phyloP scores from a whole-genome alignment of 2,797 vertebrate species.

The Miichthys miiuy region DNA sequence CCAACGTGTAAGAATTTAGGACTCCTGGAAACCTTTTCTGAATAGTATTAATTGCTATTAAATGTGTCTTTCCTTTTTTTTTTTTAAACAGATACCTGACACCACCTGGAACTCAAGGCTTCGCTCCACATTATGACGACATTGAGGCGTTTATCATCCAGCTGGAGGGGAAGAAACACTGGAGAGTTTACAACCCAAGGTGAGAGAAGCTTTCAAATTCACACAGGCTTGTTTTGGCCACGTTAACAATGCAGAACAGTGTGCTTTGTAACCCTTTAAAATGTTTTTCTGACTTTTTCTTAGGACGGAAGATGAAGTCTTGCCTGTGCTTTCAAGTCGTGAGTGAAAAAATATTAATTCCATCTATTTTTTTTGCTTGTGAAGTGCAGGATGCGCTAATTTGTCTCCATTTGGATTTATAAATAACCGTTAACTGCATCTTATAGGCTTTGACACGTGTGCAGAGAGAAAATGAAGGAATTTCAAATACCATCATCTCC shows the following conservation, averaged over 20 bases:
- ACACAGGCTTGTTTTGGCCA: not conserved
- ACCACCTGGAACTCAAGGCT: conserved; percentile 93
- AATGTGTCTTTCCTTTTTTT: not conserved
- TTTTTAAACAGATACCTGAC: conserved; percentile 90
- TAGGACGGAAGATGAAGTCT: conserved; percentile 82
- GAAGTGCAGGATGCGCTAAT: not conserved
- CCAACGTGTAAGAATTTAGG: conserved; percentile 86
- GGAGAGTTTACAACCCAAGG: conserved; percentile 94
- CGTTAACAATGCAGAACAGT: not conserved
- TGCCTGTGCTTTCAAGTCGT: conserved; percentile 87
- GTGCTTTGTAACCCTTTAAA: not conserved
- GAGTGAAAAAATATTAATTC: conserved; percentile 63
- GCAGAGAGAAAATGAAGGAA: no score
- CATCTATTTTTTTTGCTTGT: not conserved
- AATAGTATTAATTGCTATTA: not conserved
- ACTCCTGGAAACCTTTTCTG: not conserved
- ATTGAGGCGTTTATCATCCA: conserved; percentile 98
- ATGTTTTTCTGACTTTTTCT: conserved; percentile 8
- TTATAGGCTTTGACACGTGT: not conserved
- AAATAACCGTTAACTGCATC: not conserved
- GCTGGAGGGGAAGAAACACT: conserved; percentile 96
- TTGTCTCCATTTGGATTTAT: not conserved
- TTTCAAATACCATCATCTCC: not conserved
- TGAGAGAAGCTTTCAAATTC: conserved; percentile 49
- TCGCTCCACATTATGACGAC: conserved; percentile 98